Conservation (phyloP, 2,888 invertebrate genomes). For the Drosophila rubida region DNA sequence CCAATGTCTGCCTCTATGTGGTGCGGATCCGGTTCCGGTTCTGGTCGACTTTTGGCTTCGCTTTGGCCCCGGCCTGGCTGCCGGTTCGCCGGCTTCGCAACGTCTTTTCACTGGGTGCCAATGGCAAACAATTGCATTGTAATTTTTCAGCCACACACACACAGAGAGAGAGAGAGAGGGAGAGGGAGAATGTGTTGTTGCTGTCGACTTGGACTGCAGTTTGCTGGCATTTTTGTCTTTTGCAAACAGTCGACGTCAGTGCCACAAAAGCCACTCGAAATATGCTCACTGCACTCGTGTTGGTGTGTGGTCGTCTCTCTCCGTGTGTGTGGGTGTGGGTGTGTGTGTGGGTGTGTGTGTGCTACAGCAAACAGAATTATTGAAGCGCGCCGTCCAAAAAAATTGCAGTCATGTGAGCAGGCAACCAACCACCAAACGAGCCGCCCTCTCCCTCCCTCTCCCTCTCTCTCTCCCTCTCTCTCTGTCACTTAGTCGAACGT, state of each 20-base stretch:
- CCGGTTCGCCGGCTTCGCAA: conserved; percentile 12
- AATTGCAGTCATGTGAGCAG: conserved; percentile 31
- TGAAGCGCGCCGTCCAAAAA: conserved; percentile 64
- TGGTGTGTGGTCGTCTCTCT: conserved; percentile 9
- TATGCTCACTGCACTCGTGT: conserved; percentile 50
- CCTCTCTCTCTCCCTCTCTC: neutral
- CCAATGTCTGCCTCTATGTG: conserved; percentile 7
- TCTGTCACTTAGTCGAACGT: conserved; percentile 35
- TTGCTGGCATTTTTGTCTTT: conserved; percentile 66
- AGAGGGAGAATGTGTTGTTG: conserved; percentile 21
- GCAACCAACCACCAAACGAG: conserved; percentile 10
- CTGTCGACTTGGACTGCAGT: conserved; percentile 50
- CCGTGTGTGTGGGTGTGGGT: neutral
- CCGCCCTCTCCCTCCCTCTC: neutral
- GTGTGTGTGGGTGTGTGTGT: conserved; percentile 20
- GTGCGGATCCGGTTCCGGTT: conserved; percentile 32
- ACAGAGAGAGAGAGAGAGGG: conserved; percentile 4
- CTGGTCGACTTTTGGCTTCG: conserved; percentile 42
- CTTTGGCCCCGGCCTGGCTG: neutral
- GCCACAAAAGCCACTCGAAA: conserved; percentile 75
- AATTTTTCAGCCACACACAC: conserved; percentile 50
- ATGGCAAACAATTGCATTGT: conserved; percentile 75
- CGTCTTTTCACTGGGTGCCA: conserved; percentile 38
- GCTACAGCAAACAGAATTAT: conserved; percentile 73
- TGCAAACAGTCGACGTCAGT: conserved; percentile 51